Percentiles rank a stretch among this genome's conserved stretches.
Evolutionary conservation across 1,140 invertebrate species (phyloP).

Genomic region (Euglossa dilemma): DNA sequence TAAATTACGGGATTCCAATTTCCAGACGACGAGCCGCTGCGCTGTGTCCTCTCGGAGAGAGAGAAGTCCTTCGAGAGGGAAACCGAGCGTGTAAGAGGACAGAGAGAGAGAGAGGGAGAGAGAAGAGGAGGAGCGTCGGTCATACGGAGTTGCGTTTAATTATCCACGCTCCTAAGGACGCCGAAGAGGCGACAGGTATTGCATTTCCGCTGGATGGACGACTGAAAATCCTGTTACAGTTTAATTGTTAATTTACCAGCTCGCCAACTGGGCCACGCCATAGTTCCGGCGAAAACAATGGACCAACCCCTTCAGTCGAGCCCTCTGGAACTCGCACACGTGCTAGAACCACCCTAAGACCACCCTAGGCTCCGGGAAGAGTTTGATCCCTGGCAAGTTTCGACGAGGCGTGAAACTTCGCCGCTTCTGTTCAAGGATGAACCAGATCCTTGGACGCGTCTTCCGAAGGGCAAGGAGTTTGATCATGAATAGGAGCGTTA

Average conservation of each 20-base stretch:
- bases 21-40: slow-evolving; percentile 62
- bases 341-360: slow-evolving; percentile 2
- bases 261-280: slow-evolving; percentile 40
- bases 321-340: not conserved
- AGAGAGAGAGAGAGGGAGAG: not conserved
- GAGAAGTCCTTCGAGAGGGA: not conserved
- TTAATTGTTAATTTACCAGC: slow-evolving; percentile 75
- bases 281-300: slow-evolving; percentile 54
- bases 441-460: not conserved
- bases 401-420: slow-evolving; percentile 38
- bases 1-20: slow-evolving; percentile 76
- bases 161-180: slow-evolving; percentile 66
- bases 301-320: slow-evolving; percentile 4
- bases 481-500: slow-evolving; percentile 58
- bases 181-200: slow-evolving; percentile 47
- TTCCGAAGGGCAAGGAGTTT: slow-evolving; percentile 27
- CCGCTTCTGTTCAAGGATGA: slow-evolving; percentile 3
- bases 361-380: slow-evolving; percentile 10
- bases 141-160: slow-evolving; percentile 71
- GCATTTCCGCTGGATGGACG: slow-evolving; percentile 65
- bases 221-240: slow-evolving; percentile 74
- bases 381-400: slow-evolving; percentile 38
- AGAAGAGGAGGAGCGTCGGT: slow-evolving; percentile 51
- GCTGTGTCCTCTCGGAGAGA: not conserved
- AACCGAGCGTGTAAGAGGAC: not conserved